Evolutionary conservation across 1,140 invertebrate genomes (phyloP).

Genomic region (Nilaparvata lugens): DNA sequence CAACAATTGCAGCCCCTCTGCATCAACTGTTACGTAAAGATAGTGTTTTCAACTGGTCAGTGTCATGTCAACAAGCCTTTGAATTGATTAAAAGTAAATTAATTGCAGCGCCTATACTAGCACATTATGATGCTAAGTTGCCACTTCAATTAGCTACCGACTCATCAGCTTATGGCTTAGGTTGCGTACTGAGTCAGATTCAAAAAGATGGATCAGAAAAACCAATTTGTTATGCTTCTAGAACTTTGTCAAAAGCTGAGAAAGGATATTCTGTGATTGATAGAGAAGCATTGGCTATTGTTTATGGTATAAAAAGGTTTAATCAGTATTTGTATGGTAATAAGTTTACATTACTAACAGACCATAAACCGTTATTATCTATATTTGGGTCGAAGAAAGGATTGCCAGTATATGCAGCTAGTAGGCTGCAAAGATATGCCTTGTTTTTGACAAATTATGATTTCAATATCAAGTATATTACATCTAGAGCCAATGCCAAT

Average conservation of each 20-base stretch:
- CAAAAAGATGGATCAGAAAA: no score
- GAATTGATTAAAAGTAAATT: slow-evolving; percentile 1
- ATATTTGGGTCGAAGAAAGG: slow-evolving; percentile 32
- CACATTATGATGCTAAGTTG: no score
- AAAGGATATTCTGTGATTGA: no score
- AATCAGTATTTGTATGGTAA: slow-evolving; percentile 40
- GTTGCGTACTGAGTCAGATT: no score
- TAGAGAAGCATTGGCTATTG: slow-evolving; percentile 38
- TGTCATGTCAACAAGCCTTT: slow-evolving; percentile 9
- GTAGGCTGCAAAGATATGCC: slow-evolving; percentile 29
- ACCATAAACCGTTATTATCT: slow-evolving; percentile 37
- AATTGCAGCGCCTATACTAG: not conserved
- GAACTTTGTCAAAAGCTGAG: no score
- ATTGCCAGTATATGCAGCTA: slow-evolving; percentile 30
- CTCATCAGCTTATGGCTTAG: no score
- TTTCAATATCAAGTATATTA: slow-evolving; percentile 24
- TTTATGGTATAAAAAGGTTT: slow-evolving; percentile 40
- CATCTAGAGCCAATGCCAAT: slow-evolving; percentile 22
- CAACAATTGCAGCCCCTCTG: slow-evolving; percentile 27
- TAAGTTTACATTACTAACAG: slow-evolving; percentile 36
- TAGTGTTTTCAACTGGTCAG: slow-evolving; percentile 20
- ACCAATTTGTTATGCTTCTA: no score
- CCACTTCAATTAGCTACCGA: no score
- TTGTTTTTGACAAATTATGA: slow-evolving; percentile 26
- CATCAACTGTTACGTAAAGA: slow-evolving; percentile 27